These are phyloP conservation scores for Prostheceraeus crozeri DNA, from an alignment of 2,888 invertebrate species.

Conservation along the genomic window DNA sequence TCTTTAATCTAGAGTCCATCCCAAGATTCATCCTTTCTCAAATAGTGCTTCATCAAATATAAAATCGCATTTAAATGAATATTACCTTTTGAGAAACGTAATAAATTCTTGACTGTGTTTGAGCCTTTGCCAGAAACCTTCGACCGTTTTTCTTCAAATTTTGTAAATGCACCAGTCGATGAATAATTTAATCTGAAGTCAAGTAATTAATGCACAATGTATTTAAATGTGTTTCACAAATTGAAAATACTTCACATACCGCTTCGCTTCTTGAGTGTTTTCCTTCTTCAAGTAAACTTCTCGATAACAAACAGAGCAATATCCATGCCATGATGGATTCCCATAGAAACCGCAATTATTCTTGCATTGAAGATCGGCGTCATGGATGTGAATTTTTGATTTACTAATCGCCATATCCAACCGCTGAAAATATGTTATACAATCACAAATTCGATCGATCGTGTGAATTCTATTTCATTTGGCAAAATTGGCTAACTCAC, in stretches of 20 bases:
- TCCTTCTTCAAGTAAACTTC: slow-evolving; percentile 57
- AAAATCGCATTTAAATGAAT: too few species aligned
- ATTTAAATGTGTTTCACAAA: too few species aligned
- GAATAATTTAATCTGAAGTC: slow-evolving; percentile 32
- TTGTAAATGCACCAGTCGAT: slow-evolving; percentile 62
- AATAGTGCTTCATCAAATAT: too few species aligned
- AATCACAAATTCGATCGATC: too few species aligned
- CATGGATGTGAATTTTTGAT: slow-evolving; percentile 23
- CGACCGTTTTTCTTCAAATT: slow-evolving; percentile 76
- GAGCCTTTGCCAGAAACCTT: slow-evolving; percentile 72
- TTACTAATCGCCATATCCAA: too few species aligned
- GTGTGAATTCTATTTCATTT: too few species aligned
- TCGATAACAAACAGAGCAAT: slow-evolving; percentile 90
- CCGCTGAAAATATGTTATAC: too few species aligned
- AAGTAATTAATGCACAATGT: neutral
- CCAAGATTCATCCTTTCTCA: too few species aligned
- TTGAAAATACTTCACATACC: too few species aligned
- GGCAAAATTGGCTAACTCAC: too few species aligned
- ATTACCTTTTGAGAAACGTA: slow-evolving; percentile 11
- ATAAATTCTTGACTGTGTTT: slow-evolving; percentile 63
- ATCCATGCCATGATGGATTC: slow-evolving; percentile 92
- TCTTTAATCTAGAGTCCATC: too few species aligned
- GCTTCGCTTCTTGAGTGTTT: too few species aligned
- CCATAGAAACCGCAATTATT: slow-evolving; percentile 94
- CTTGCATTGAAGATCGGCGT: slow-evolving; percentile 76